Base-by-base conservation (phyloP, 1,140 invertebrate species). In the Aradophagus sp. region DNA sequence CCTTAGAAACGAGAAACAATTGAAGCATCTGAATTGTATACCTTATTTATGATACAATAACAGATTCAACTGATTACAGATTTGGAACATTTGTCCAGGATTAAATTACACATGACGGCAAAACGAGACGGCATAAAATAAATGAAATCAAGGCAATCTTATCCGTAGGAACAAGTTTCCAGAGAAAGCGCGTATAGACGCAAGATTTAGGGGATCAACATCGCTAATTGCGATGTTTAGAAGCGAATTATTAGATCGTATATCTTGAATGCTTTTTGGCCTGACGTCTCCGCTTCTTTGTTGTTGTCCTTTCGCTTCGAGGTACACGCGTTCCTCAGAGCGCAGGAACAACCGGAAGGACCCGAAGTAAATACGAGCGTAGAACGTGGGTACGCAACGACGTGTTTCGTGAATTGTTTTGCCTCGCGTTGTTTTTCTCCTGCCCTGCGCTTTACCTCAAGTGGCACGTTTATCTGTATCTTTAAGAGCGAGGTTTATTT, bases 201-300 rank as follows among this genome's bases (percentile, higher is more conserved):
- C 71, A 79, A 79, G 73, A 79, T 80, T 79, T 80, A 79, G 48
- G 72, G 73, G 74, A 71, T 80, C 76, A 75, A 67, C 74, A 59
- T 38, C 68, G 69, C 75, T 78, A 81, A 79, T 81, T 79, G 76
- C 73, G 72, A 77, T 79, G 77, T 79, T 81, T 78, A 80, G 73
- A 78, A 71, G 58, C 72, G 76, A 80, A 78, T 78, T 79, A 80
- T 79, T 77, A 80, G 69, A 63, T 65, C 52, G 63, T 75, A 65
- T 61, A 75, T 63, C 59, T 59, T 34, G 35, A 53, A 45, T 39
- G 59, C 45, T 59, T 63, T 56, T 71, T 63, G 45, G 52, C 53
- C 20, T 17, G 34, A 16, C 32, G 45, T 53, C 53, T 59, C 53
- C 45, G 67, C 52, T 70, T 56, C 45, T 58, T 63, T 58, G 47